A percentile compares a stretch with the other conserved stretches of the same genome.
phyloP scores from a whole-genome alignment of 2,797 vertebrate genomes.

The Alauda arvensis region DNA sequence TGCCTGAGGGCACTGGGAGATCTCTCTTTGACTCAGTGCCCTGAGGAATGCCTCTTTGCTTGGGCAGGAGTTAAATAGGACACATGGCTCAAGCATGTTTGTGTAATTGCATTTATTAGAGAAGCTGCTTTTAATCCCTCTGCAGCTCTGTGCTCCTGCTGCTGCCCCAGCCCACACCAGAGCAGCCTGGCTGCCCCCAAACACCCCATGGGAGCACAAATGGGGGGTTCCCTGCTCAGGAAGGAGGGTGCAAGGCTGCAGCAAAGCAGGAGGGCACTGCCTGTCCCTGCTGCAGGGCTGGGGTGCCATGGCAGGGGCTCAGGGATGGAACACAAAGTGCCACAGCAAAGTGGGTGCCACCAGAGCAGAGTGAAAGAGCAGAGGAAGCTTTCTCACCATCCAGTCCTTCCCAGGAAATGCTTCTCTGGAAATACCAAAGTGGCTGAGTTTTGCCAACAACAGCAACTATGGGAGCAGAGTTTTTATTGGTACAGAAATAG shows the following conservation, averaged over 20 bases:
- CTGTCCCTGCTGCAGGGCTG: neutral
- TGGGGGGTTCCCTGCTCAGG: neutral
- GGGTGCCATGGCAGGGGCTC: neutral
- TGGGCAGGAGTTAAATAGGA: constrained; percentile 29
- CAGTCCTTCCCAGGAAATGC: constrained; percentile 14
- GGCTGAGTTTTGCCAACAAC: constrained; percentile 14
- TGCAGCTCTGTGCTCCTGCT: neutral
- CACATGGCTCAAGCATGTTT: neutral
- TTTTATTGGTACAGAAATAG: constrained; percentile 46
- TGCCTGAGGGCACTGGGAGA: neutral
- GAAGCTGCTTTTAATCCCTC: constrained; percentile 17
- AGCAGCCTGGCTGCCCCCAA: neutral
- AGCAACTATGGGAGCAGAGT: constrained; percentile 18
- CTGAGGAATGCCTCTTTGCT: constrained; percentile 11
- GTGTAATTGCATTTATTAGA: constrained; percentile 28
- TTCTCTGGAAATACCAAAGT: constrained; percentile 33
- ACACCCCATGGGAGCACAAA: neutral
- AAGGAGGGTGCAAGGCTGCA: neutral
- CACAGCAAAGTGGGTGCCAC: neutral
- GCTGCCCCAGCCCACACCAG: neutral
- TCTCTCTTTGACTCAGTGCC: constrained; percentile 1
- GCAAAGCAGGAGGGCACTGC: neutral
- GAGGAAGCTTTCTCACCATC: neutral
- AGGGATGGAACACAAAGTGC: neutral
- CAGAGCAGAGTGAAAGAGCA: constrained; percentile 5